Conservation (phyloP, 37 sponge, comb jelly and placozoan species). For the Mnemiopsis leidyi region DNA sequence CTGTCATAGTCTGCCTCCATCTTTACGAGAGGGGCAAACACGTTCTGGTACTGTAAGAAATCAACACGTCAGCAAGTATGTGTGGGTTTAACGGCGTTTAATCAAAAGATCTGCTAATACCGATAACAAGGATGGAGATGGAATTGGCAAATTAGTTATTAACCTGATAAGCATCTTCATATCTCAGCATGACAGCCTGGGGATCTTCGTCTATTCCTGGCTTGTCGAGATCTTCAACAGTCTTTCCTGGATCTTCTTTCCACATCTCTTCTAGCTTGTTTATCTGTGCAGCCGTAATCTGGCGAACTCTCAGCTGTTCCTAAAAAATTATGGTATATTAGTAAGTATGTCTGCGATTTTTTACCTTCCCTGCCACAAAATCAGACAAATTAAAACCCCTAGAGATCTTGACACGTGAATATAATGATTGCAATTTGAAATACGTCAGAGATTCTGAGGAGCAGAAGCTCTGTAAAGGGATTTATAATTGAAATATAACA, state of each 20-base stretch:
- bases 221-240: constrained; percentile 86
- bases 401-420: no score
- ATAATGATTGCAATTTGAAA: no score
- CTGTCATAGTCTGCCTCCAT: constrained; percentile 97
- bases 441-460: no score
- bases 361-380: no score
- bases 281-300: constrained; percentile 89
- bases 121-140: no score
- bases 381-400: no score
- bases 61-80: neutral
- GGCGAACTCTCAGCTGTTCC: neutral
- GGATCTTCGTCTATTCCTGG: constrained; percentile 97
- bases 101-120: no score
- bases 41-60: constrained; percentile 83
- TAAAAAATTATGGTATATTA: no score
- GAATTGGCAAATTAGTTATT: neutral
- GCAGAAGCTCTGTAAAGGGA: no score
- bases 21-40: constrained; percentile 95
- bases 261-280: constrained; percentile 96
- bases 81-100: neutral
- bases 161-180: constrained; percentile 87
- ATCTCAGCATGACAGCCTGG: constrained; percentile 76
- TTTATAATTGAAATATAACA: no score
- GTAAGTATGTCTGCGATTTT: no score
- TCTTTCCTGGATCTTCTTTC: constrained; percentile 81